Base-by-base conservation (phyloP, 2,888 invertebrate species). In the Xestia rhomboidea region DNA sequence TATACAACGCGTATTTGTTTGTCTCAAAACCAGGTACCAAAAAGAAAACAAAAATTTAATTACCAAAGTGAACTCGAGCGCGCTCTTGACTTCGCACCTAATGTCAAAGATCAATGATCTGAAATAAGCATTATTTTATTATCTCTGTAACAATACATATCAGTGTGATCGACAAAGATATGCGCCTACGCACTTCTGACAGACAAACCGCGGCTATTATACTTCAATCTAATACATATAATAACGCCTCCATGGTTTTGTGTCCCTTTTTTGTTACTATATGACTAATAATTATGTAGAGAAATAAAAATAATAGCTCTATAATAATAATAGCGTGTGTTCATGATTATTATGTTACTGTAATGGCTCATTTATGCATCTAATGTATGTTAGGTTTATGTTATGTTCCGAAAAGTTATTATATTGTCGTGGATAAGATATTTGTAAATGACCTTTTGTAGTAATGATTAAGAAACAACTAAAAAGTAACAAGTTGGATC, bases 221-320 rank as follows among this genome's bases (percentile, higher is more conserved):
- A 90, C 91, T 90, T 91, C 92, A 93, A 94, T 93, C 91, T 93
- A 93, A 93, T 91, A 41, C 41, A 41, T 64, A 92, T 93, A 93
- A 94, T 91, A 92, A 94, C 94, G 92, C 93, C 94, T 88, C 90
- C 89, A 89, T 90, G 70, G 90, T 91, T 93, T 90, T 92, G 90
- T 88, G 85, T 86, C 76, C 72, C 79, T 87, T 93, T 94, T 93
- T 93, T 93, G 90, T 91, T 81, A 89, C 87, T 80, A 81, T 86
- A 84, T 86, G 86, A 88, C 81, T 87, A 87, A 89, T 90, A 89
- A 90, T 92, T 88, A 90, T 85, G 76, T 80, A 60, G 69, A 72
- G 69, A 82, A 80, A 78, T 84, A 76, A 81, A 83, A 86, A 90
- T 90, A 89, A 91, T 90, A 85, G 87, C 81, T 76, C 71, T 67